These are phyloP conservation scores for Hypomesus transpacificus DNA, from an alignment of 2,113 vertebrate species.

Conservation along the genomic window DNA sequence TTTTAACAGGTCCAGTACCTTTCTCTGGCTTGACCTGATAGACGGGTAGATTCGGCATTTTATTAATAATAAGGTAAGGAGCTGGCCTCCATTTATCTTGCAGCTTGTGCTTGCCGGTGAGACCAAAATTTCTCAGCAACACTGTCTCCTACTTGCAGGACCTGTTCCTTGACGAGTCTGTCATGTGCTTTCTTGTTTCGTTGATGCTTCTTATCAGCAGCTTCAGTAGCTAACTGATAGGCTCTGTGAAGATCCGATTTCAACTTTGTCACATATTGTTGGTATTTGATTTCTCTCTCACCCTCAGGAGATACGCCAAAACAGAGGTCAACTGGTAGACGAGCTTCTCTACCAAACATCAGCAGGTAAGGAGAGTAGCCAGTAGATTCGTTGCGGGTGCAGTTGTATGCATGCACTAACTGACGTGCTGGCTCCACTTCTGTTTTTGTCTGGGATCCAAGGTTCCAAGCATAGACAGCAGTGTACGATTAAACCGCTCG, in stretches of 20 bases:
- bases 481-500: constrained; percentile 15
- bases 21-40: constrained; percentile 19
- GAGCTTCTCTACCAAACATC: constrained; percentile 4
- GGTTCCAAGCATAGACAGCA: constrained; percentile 10
- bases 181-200: constrained; percentile 17
- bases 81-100: constrained; percentile 6
- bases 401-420: constrained; percentile 3
- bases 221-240: neutral
- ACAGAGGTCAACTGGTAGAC: neutral
- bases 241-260: constrained; percentile 1
- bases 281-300: neutral
- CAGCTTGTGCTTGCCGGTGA: constrained; percentile 10
- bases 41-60: constrained; percentile 11
- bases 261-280: neutral
- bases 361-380: constrained; percentile 13
- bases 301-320: neutral
- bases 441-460: neutral
- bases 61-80: constrained; percentile 10
- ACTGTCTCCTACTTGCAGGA: constrained; percentile 10
- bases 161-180: neutral
- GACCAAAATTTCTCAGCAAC: neutral
- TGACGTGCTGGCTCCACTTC: constrained; percentile 6
- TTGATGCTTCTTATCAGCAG: neutral
- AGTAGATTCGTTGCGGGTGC: constrained; percentile 2
- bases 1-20: constrained; percentile 12